Evolutionary conservation across 1,140 invertebrate genomes (phyloP), one percentile per base, ranked within the genome.

Genomic region (Coelopa frigida): DNA sequence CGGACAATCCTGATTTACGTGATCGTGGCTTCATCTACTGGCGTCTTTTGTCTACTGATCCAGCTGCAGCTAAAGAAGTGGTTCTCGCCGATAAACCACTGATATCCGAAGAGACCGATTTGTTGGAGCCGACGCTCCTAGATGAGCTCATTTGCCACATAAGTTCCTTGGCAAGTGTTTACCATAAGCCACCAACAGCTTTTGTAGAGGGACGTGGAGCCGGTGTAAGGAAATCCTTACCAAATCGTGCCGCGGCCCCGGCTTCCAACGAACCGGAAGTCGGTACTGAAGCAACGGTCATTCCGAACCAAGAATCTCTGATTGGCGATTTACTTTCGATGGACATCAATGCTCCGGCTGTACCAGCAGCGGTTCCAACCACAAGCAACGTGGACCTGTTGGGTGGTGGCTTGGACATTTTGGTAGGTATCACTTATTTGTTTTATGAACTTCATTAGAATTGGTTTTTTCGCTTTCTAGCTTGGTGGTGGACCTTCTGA

Each of bases 1-100:
- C 93, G n/a, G 97, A 99, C 68, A 99, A 99, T 73, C 97, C 97
- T 0, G 97, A 99, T 73, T 75, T 99, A 6, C 79, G 97, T 51
- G 97, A 99, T 70, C 84, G 97, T 54, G 97, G 97, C 26, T 99
- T 99, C 67, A 99, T 99, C 60, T 99, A 99, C 70, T 99, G 97
- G 97, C 82, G 96, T 38, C 76, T 99, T 18, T 74, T 99, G 12
- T 98, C 94, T 35, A 99, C 97, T 12, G 97, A 99, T 76, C 96
- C 97, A 4, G 94, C 91, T 20, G 94, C 92, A 6, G 97, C 97
- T 18, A 99, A 99, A 70, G 95, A 99, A 72, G 94, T 94, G 26
- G 96, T 99, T n/a, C 75, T 99, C 12, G 96, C 97, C 1, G 97
- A 99, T 68, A 99, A 99, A 68, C 97, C 97, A 15, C 77, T 99